These are phyloP conservation scores for Drosophila bipectinata DNA, from an alignment of 1,140 invertebrate genomes.

Conservation along the genomic window DNA sequence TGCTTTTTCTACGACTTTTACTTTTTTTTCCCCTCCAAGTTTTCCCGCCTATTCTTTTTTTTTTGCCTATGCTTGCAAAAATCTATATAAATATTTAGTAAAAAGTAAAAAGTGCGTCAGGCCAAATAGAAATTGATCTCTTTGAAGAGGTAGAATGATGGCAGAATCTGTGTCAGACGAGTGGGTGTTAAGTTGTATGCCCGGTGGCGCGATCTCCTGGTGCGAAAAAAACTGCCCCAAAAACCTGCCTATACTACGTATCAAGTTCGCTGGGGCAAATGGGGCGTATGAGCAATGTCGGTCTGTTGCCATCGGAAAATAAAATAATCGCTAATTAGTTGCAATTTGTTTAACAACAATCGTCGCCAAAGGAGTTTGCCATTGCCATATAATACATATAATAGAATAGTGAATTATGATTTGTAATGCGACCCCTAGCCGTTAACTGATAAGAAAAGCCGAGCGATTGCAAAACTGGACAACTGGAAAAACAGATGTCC, in stretches of 20 bases:
- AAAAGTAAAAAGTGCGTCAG: conserved; percentile 31
- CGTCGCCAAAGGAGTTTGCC: conserved; percentile 9
- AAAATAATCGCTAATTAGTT: conserved; percentile 47
- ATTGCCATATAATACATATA: conserved; percentile 13
- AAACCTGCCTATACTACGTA: conserved; percentile 19
- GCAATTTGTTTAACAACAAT: conserved; percentile 41
- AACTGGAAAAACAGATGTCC: conserved; percentile 22
- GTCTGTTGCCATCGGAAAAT: conserved; percentile 1
- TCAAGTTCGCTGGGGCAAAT: conserved; percentile 27
- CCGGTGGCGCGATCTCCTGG: neutral
- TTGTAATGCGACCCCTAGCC: conserved; percentile 1
- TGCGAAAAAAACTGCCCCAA: neutral
- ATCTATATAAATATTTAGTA: too few species aligned
- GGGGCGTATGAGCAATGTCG: conserved; percentile 56
- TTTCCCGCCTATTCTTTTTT: conserved; percentile 2
- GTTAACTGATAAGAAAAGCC: conserved; percentile 13
- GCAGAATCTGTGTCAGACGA: conserved; percentile 26
- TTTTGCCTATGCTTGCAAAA: neutral
- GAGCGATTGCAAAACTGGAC: conserved; percentile 12
- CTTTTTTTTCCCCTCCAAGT: conserved; percentile 3
- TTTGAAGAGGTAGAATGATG: conserved; percentile 21
- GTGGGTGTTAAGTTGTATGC: conserved; percentile 8
- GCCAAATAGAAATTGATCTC: conserved; percentile 41
- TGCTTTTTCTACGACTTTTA: conserved; percentile 3
- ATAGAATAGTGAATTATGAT: conserved; percentile 24